phyloP scores from a whole-genome alignment of 2,888 invertebrate genomes.

The Limnephilus auricula region DNA sequence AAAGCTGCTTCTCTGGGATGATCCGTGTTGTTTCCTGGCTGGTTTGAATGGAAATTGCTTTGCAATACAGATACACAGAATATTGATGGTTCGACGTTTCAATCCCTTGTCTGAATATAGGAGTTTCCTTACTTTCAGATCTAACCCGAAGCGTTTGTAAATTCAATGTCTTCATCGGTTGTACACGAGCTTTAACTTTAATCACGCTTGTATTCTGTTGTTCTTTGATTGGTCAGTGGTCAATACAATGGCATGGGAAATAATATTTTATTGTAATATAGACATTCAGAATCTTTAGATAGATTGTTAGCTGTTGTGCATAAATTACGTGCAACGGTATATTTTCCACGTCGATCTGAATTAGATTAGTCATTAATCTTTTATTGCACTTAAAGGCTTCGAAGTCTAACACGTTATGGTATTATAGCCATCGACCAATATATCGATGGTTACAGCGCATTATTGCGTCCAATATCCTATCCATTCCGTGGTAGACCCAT shows the following conservation, averaged over 20 bases:
- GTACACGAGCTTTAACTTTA: not conserved
- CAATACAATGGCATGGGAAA: not conserved
- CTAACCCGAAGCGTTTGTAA: not conserved
- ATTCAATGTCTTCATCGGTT: constrained; percentile 24
- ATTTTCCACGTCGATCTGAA: not conserved
- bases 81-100: constrained; percentile 25
- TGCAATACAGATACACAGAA: not conserved
- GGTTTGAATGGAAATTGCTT: constrained; percentile 26
- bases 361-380: not conserved
- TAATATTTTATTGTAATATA: not conserved
- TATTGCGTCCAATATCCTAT: constrained; percentile 24
- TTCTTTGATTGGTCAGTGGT: not conserved
- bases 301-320: not conserved
- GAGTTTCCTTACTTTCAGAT: constrained; percentile 6
- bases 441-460: not conserved
- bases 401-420: not conserved
- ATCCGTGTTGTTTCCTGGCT: constrained; percentile 13
- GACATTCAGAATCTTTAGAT: not conserved
- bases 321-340: not conserved
- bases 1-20: not conserved
- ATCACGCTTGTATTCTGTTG: constrained; percentile 2
- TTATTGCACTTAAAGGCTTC: not conserved
- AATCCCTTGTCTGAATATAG: constrained; percentile 3
- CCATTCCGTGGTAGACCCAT: constrained; percentile 6
- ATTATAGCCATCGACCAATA: not conserved